Conservation (phyloP, 2,113 vertebrate species). For the Hippocampus abdominalis region DNA sequence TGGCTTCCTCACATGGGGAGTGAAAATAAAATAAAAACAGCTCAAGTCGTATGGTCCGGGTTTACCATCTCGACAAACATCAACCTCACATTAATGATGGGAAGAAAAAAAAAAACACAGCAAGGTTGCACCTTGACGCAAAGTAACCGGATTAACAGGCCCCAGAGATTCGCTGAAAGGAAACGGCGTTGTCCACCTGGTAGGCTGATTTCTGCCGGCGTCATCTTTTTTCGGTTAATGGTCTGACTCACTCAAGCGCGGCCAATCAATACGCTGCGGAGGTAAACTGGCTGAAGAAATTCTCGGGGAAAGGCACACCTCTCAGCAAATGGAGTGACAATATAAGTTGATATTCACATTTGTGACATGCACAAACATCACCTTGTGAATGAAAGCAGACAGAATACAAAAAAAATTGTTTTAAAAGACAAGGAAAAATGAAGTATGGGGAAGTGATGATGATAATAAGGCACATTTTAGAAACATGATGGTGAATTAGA, state of each 20-base stretch:
- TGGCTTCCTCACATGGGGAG: too few relatives aligned
- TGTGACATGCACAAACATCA: constrained; percentile 23
- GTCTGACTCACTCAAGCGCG: constrained; percentile 52
- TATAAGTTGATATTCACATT: constrained; percentile 21
- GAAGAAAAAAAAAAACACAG: not conserved
- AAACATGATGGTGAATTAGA: constrained; percentile 13
- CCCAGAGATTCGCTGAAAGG: constrained; percentile 27
- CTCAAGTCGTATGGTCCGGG: not conserved
- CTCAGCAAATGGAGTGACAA: constrained; percentile 22
- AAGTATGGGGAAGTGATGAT: not conserved
- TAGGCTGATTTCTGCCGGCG: constrained; percentile 26
- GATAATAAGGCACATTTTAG: not conserved
- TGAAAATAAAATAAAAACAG: not conserved
- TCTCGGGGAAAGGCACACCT: constrained; percentile 21
- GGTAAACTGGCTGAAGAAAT: constrained; percentile 59
- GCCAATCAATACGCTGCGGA: constrained; percentile 53
- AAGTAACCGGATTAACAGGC: constrained; percentile 34
- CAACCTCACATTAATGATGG: constrained; percentile 9
- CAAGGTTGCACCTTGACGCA: constrained; percentile 18
- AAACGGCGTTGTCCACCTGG: constrained; percentile 34
- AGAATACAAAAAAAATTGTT: not conserved
- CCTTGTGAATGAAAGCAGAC: constrained; percentile 13
- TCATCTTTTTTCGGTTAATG: constrained; percentile 52
- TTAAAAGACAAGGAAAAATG: not conserved
- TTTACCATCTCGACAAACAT: constrained; percentile 3